Evolutionary conservation across 1,140 invertebrate species (phyloP).

Genomic region (Leptinotarsa undecemlineata): DNA sequence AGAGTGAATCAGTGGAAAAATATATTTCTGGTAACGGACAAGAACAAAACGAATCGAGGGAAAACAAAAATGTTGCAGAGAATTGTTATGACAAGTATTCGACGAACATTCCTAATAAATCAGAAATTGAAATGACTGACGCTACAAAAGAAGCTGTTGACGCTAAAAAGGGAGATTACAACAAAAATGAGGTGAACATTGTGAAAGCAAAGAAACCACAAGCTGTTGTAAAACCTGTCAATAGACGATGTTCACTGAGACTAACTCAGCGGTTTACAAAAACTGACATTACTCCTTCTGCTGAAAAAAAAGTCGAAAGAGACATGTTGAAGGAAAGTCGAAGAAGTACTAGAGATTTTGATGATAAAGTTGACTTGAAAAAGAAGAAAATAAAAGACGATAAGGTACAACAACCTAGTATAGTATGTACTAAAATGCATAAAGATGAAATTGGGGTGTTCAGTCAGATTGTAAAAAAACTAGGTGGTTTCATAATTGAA

Average conservation of each 20-base stretch:
- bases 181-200: background rate
- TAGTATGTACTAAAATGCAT: slow-evolving; percentile 52
- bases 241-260: background rate
- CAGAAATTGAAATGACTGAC: background rate
- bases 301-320: background rate
- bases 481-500: slow-evolving; percentile 58
- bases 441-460: slow-evolving; percentile 45
- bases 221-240: background rate
- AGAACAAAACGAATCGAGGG: background rate
- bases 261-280: background rate
- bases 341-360: slow-evolving; percentile 49
- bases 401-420: slow-evolving; percentile 37
- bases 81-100: background rate
- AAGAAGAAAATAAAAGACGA: slow-evolving; percentile 36
- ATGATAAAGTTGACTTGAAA: slow-evolving; percentile 18
- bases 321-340: slow-evolving; percentile 16
- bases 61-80: background rate
- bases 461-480: slow-evolving; percentile 55
- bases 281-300: background rate
- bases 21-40: background rate
- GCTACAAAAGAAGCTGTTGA: background rate
- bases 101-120: background rate
- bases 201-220: background rate
- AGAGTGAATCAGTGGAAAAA: background rate
- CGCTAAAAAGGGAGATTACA: background rate